Percentiles rank a stretch among this genome's conserved stretches.
These are phyloP conservation scores for Cecropterus lyciades DNA, from an alignment of 1,140 invertebrate genomes.

Conservation along the genomic window DNA sequence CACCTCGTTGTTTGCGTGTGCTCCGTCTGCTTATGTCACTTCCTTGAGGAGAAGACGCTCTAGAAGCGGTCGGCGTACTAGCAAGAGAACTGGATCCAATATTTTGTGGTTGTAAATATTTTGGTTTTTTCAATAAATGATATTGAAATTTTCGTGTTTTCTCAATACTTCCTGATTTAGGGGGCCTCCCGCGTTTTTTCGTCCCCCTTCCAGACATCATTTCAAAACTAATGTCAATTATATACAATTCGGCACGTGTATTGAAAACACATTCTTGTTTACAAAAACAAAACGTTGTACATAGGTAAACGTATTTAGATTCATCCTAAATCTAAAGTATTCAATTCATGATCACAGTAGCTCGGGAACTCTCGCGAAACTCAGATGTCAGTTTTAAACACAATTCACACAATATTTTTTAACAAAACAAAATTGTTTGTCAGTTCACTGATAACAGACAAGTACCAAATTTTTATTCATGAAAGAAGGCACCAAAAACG, in stretches of 20 bases:
- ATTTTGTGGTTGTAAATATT: slow-evolving; percentile 90
- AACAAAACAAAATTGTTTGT: slow-evolving; percentile 48
- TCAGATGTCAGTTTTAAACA: slow-evolving; percentile 52
- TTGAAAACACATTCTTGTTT: slow-evolving; percentile 84
- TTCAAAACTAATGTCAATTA: slow-evolving; percentile 80
- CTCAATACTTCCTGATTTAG: slow-evolving; percentile 93
- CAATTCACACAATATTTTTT: slow-evolving; percentile 47
- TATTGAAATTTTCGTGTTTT: slow-evolving; percentile 93
- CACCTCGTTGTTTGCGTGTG: slow-evolving; percentile 83
- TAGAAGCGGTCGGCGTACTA: slow-evolving; percentile 91
- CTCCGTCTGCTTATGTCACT: slow-evolving; percentile 89
- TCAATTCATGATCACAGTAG: slow-evolving; percentile 75
- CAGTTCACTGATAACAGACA: slow-evolving; percentile 55
- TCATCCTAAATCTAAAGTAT: slow-evolving; percentile 80
- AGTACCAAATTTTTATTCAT: slow-evolving; percentile 66
- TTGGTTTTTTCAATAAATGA: slow-evolving; percentile 95
- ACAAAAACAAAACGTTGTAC: slow-evolving; percentile 83
- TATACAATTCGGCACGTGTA: slow-evolving; percentile 84
- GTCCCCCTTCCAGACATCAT: slow-evolving; percentile 93
- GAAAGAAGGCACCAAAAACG: slow-evolving; percentile 85
- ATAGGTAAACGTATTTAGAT: slow-evolving; percentile 74
- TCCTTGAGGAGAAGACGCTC: slow-evolving; percentile 89
- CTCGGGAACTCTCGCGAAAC: slow-evolving; percentile 51
- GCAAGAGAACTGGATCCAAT: slow-evolving; percentile 88
- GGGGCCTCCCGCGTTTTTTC: slow-evolving; percentile 94